Conservation (phyloP, 2,113 vertebrate species). For the Alouatta palliata region DNA sequence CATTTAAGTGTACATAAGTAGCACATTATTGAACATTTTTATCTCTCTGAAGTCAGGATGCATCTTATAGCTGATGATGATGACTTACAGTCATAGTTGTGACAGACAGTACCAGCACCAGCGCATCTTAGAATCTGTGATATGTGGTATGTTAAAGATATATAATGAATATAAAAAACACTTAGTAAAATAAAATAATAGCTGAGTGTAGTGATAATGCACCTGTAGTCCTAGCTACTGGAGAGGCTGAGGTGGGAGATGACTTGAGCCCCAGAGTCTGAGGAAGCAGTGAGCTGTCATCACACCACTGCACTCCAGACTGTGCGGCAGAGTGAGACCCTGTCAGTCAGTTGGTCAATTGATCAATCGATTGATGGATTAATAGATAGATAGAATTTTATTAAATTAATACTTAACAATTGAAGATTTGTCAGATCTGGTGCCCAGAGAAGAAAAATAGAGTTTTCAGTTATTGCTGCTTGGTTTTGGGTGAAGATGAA, state of each 20-base stretch:
- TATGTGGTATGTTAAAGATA: neutral
- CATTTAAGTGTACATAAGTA: neutral
- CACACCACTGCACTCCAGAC: no score
- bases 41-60: neutral
- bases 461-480: neutral
- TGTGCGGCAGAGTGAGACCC: no score
- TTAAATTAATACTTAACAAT: neutral
- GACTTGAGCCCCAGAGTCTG: no score
- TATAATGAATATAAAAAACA: neutral
- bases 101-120: neutral
- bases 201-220: no score
- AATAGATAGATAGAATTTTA: neutral
- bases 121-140: neutral
- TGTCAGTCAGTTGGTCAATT: no score
- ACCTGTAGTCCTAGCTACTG: no score
- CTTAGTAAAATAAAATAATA: neutral
- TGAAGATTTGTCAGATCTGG: neutral
- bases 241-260: no score
- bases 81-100: neutral
- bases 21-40: neutral
- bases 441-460: neutral
- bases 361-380: no score
- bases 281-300: no score
- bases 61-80: neutral
- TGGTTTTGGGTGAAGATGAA: neutral